These are phyloP conservation scores for Petrocephalus sullivani DNA, from an alignment of 2,797 vertebrate genomes.

Conservation along the genomic window DNA sequence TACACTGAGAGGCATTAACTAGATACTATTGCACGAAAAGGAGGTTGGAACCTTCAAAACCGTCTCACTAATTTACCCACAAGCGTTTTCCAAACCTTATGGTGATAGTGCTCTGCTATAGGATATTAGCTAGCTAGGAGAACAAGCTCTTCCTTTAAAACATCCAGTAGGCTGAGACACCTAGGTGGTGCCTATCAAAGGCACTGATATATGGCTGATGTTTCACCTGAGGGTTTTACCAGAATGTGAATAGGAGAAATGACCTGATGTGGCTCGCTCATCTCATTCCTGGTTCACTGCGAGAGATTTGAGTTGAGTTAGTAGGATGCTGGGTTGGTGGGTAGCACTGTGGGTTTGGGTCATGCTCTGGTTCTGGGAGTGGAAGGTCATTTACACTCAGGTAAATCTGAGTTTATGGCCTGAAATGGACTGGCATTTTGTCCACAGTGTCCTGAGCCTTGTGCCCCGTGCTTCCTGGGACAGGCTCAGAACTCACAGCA, in stretches of 20 bases:
- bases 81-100: neutral
- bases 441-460: neutral
- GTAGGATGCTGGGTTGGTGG: neutral
- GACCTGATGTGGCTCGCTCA: neutral
- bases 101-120: neutral
- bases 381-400: neutral
- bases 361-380: neutral
- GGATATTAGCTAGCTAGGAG: neutral
- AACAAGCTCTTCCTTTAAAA: neutral
- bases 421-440: neutral
- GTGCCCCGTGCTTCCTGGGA: neutral
- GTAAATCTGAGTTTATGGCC: neutral
- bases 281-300: neutral
- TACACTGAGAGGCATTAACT: neutral
- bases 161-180: neutral
- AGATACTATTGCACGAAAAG: neutral
- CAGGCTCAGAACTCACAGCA: neutral
- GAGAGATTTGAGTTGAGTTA: neutral
- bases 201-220: neutral
- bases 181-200: neutral
- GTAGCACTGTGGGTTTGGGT: neutral
- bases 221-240: neutral
- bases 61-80: neutral
- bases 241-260: neutral
- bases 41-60: neutral